Conservation (phyloP, 1,140 invertebrate species). For the Chionoecetes opilio region DNA sequence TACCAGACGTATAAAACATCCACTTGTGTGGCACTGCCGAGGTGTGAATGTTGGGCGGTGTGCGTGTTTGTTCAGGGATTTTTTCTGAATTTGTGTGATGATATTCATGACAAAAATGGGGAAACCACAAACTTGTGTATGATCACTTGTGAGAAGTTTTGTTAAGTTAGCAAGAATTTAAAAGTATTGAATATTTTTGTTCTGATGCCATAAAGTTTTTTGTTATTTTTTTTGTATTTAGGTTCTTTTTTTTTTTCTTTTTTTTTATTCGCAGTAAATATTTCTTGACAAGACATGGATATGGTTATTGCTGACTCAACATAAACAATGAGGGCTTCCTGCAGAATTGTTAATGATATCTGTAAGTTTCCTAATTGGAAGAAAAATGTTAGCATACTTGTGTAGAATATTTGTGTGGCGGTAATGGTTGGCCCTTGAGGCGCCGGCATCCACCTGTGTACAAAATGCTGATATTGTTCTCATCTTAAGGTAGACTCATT, state of each 20-base stretch:
- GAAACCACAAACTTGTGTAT: not conserved
- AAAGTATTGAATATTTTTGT: not conserved
- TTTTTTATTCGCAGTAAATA: too few species aligned
- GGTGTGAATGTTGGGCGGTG: not conserved
- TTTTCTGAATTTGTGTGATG: not conserved
- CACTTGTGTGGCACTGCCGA: not conserved
- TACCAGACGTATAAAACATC: not conserved
- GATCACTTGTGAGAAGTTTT: not conserved
- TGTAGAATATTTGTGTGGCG: not conserved
- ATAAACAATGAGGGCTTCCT: not conserved
- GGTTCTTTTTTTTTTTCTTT: not conserved
- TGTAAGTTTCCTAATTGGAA: not conserved
- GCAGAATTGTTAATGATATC: not conserved
- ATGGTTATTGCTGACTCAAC: not conserved
- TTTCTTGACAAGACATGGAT: too few species aligned
- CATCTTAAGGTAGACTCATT: not conserved
- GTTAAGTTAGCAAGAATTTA: not conserved
- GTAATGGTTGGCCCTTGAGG: not conserved
- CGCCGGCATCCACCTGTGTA: not conserved
- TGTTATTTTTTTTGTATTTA: not conserved
- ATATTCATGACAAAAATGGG: not conserved
- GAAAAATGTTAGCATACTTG: not conserved
- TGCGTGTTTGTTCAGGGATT: slow-evolving; percentile 27
- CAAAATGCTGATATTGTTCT: slow-evolving; percentile 31
- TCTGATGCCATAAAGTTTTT: not conserved